Evolutionary conservation across 2,888 invertebrate species (phyloP).

Genomic region (Beris morrisii): DNA sequence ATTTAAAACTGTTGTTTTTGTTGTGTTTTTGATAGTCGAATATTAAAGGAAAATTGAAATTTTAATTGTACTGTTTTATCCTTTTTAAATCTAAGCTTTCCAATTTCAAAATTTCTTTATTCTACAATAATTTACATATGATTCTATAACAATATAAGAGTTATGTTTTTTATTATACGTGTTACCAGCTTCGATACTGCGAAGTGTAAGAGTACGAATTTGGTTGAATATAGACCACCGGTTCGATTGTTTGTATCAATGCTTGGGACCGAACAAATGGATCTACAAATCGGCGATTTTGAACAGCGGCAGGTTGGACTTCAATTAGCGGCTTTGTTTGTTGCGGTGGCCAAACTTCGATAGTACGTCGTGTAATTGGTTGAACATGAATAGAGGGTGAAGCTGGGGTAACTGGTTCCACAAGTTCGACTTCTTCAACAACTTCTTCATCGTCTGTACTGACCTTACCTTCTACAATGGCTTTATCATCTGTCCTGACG

Average conservation of each 20-base stretch:
- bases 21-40: too few species aligned
- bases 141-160: too few species aligned
- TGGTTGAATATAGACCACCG: conserved; percentile 11
- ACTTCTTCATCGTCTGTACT: background rate
- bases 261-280: background rate
- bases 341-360: conserved; percentile 15
- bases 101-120: too few species aligned
- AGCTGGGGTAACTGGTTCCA: conserved; percentile 7
- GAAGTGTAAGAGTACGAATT: conserved; percentile 20
- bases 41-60: too few species aligned
- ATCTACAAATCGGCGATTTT: background rate
- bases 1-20: background rate
- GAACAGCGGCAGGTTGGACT: conserved; percentile 2
- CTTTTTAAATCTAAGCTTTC: background rate
- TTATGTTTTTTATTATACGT: background rate
- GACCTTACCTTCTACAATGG: background rate
- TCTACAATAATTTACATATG: too few species aligned
- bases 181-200: conserved; percentile 19
- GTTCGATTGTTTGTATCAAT: conserved; percentile 2
- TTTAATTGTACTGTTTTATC: background rate
- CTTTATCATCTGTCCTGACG: too few species aligned
- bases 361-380: conserved; percentile 5
- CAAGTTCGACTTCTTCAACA: conserved; percentile 17
- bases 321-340: conserved; percentile 5
- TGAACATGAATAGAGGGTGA: conserved; percentile 1